Evolutionary conservation across 2,797 vertebrate species (phyloP).

Genomic region (Mico argentatus): DNA sequence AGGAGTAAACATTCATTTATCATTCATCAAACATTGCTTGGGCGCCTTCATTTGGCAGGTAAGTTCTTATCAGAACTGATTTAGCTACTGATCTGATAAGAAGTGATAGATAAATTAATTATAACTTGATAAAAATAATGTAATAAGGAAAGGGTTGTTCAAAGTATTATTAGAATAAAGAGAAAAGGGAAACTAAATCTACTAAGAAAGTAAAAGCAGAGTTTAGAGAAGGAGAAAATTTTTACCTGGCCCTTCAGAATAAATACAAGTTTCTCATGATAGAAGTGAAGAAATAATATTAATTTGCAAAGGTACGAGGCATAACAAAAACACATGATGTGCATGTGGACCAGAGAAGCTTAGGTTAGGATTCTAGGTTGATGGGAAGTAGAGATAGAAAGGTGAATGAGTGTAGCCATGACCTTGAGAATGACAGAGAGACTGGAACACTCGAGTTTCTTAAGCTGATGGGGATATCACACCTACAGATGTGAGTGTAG

Average conservation of each 20-base stretch:
- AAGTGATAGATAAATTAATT: background rate
- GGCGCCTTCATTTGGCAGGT: background rate
- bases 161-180: background rate
- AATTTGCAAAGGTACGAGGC: background rate
- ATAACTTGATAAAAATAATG: background rate
- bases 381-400: background rate
- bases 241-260: background rate
- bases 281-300: background rate
- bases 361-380: background rate
- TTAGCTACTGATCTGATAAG: background rate
- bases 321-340: background rate
- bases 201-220: background rate
- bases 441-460: background rate
- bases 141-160: background rate
- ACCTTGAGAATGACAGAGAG: background rate
- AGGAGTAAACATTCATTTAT: background rate
- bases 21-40: background rate
- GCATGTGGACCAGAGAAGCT: background rate
- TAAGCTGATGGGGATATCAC: background rate
- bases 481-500: background rate
- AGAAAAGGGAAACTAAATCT: background rate
- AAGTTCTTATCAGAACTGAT: background rate
- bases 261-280: background rate
- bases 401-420: background rate
- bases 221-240: background rate